A percentile compares a stretch with the other conserved stretches of the same genome.
Evolutionary conservation across 2,888 invertebrate species (phyloP).

Genomic region (Sarcophaga subvicina): DNA sequence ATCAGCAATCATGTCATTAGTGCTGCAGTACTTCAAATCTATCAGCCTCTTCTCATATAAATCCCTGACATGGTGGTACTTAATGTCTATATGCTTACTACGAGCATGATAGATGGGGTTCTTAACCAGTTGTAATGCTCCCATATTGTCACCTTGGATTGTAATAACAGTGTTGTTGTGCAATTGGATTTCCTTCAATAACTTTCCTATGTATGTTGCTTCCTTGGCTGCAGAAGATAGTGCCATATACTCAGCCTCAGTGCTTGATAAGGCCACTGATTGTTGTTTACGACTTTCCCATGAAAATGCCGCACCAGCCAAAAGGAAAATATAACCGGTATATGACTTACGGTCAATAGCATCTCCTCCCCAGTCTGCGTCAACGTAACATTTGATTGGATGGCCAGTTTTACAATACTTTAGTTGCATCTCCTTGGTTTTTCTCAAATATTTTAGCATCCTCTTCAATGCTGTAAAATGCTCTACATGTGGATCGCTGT

Average conservation of each 20-base stretch:
- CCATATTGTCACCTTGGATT: conserved; percentile 2
- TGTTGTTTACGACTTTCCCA: conserved; percentile 51
- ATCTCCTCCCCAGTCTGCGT: conserved; percentile 18
- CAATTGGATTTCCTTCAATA: background rate
- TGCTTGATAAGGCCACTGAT: conserved; percentile 53
- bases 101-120: conserved; percentile 3
- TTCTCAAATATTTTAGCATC: background rate
- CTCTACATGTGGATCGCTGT: conserved; percentile 11
- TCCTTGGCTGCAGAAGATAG: conserved; percentile 58
- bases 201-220: conserved; percentile 10
- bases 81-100: background rate
- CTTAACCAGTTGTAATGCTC: background rate
- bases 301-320: background rate
- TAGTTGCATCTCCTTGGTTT: background rate
- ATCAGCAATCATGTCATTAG: background rate
- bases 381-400: background rate
- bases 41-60: background rate
- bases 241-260: background rate
- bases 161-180: background rate
- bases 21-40: background rate
- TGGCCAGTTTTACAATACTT: conserved; percentile 4
- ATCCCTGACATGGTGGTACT: background rate
- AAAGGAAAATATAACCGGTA: background rate
- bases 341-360: background rate
- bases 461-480: conserved; percentile 9